Evolutionary conservation across 2,113 vertebrate species (phyloP).

Genomic region (Raphicerus campestris): DNA sequence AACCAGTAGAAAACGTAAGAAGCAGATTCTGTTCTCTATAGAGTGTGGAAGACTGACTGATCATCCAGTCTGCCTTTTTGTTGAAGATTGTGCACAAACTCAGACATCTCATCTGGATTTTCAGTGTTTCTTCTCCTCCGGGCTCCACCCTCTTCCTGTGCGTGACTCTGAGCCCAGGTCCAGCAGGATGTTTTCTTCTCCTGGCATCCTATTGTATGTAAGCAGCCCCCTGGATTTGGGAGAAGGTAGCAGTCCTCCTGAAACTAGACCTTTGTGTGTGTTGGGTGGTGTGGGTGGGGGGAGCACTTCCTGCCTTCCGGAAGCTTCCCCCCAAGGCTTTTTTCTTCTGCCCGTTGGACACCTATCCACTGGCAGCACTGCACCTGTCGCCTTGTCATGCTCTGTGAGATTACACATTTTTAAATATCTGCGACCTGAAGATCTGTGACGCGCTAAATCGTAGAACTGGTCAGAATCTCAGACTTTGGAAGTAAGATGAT

Average conservation of each 20-base stretch:
- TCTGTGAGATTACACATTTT: not conserved
- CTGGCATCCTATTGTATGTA: not conserved
- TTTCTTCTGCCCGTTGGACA: not conserved
- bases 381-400: not conserved
- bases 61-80: not conserved
- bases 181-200: constrained; percentile 53
- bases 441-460: not conserved
- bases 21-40: not conserved
- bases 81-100: not conserved
- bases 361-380: not conserved
- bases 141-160: constrained; percentile 33
- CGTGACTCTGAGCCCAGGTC: not conserved
- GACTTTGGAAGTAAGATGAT: not conserved
- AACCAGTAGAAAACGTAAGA: not conserved
- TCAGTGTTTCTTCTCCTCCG: not conserved
- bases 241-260: not conserved
- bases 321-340: not conserved
- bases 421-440: not conserved
- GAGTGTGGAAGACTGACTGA: too few species aligned
- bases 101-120: not conserved
- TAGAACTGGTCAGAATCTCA: not conserved
- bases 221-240: not conserved
- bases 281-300: not conserved
- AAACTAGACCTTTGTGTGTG: not conserved
- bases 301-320: not conserved